A percentile compares a stretch with the other conserved stretches of the same genome.
These are phyloP conservation scores for Mnemiopsis leidyi DNA, from an alignment of 37 sponge, comb jelly and placozoan genomes.

Conservation along the genomic window DNA sequence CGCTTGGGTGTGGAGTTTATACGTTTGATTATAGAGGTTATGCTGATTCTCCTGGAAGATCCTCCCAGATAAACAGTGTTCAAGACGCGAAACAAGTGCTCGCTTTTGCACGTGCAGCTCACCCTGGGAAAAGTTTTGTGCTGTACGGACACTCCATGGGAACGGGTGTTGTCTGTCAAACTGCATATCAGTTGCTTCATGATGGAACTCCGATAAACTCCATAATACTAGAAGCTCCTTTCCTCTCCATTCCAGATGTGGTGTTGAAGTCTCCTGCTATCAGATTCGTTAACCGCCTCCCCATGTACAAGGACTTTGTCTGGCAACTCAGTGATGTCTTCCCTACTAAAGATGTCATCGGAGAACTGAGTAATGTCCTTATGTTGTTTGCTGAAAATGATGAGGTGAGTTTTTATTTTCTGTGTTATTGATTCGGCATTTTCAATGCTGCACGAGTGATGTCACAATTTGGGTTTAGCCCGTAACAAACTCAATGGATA, in stretches of 20 bases:
- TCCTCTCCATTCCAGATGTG: neutral
- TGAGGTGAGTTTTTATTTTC: slow-evolving; percentile 18
- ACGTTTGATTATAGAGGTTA: slow-evolving; percentile 5
- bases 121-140: neutral
- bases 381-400: neutral
- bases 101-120: neutral
- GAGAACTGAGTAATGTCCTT: neutral
- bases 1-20: neutral
- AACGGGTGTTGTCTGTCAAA: neutral
- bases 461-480: too few species aligned
- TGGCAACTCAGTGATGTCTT: neutral
- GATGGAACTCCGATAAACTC: neutral
- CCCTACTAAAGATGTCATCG: neutral
- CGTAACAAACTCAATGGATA: too few species aligned
- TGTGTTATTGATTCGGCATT: too few species aligned
- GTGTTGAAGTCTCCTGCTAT: neutral
- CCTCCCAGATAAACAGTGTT: neutral
- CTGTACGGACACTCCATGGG: slow-evolving; percentile 44
- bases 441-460: too few species aligned
- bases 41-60: neutral
- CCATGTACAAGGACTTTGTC: neutral
- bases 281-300: neutral
- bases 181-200: slow-evolving; percentile 14
- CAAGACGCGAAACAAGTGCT: neutral
- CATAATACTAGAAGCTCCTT: neutral